Evolutionary conservation across 1,140 invertebrate species (phyloP).

Genomic region (Neelides sp.): DNA sequence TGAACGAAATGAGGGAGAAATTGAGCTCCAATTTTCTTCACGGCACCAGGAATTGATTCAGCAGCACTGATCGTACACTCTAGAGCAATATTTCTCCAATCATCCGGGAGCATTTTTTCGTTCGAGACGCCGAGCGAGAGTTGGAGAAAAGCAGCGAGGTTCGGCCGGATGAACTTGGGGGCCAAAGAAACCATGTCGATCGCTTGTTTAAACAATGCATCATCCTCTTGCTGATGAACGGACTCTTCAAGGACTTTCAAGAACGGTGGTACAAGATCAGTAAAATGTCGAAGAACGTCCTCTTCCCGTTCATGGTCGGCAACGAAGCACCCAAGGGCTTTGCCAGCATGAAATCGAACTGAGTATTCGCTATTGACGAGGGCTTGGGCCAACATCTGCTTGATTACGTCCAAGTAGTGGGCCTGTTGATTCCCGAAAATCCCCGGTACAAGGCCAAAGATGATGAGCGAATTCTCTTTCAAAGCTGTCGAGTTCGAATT

Average conservation of each 20-base stretch:
- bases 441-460: slow-evolving; percentile 90
- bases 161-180: slow-evolving; percentile 79
- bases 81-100: slow-evolving; percentile 74
- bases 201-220: slow-evolving; percentile 74
- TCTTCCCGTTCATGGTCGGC: slow-evolving; percentile 80
- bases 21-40: slow-evolving; percentile 72
- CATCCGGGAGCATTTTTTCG: slow-evolving; percentile 11
- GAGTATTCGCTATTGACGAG: slow-evolving; percentile 51
- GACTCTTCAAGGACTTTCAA: slow-evolving; percentile 60
- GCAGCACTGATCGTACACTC: slow-evolving; percentile 89
- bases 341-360: slow-evolving; percentile 64
- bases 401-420: slow-evolving; percentile 83
- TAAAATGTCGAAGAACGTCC: slow-evolving; percentile 72
- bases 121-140: slow-evolving; percentile 53
- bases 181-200: slow-evolving; percentile 86
- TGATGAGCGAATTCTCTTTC: slow-evolving; percentile 85
- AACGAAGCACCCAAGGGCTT: slow-evolving; percentile 79
- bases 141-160: slow-evolving; percentile 74
- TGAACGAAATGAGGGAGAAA: slow-evolving; percentile 48
- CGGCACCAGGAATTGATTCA: slow-evolving; percentile 89
- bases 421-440: slow-evolving; percentile 92
- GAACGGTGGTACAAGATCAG: slow-evolving; percentile 62
- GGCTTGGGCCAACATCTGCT: slow-evolving; percentile 79
- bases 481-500: slow-evolving; percentile 63
- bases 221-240: slow-evolving; percentile 72